These are phyloP conservation scores for Paracyclopina nana DNA, from an alignment of 1,140 invertebrate genomes.

Conservation along the genomic window DNA sequence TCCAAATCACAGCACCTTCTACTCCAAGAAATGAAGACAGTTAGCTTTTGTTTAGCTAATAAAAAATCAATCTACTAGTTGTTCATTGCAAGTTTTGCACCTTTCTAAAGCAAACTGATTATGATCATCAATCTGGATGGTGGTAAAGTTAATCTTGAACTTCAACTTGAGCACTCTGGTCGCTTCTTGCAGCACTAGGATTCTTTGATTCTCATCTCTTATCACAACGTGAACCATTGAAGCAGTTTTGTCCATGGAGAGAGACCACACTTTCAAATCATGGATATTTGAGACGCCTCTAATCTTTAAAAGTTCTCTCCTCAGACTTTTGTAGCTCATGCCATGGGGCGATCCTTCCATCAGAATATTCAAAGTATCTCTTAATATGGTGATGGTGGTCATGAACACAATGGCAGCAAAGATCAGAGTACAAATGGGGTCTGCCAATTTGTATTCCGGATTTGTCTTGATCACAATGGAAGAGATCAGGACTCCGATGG, in stretches of 20 bases:
- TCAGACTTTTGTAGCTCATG: conserved; percentile 30
- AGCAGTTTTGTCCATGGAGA: conserved; percentile 47
- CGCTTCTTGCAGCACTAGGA: neutral
- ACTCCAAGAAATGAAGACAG: too few species aligned
- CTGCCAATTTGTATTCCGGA: conserved; percentile 42
- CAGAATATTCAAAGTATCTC: conserved; percentile 49
- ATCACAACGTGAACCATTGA: conserved; percentile 51
- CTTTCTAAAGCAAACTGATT: too few species aligned
- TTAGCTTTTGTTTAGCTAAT: too few species aligned
- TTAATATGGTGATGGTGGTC: conserved; percentile 51
- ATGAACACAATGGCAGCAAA: conserved; percentile 63
- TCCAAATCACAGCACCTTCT: too few species aligned
- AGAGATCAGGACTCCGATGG: conserved; percentile 37
- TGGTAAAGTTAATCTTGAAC: neutral
- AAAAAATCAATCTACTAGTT: too few species aligned
- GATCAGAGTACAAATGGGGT: conserved; percentile 71
- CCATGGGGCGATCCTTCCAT: conserved; percentile 51
- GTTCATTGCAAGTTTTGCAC: too few species aligned
- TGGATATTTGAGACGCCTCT: conserved; percentile 51
- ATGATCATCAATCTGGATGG: neutral
- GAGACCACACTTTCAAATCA: conserved; percentile 54
- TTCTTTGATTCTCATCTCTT: conserved; percentile 29
- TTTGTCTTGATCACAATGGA: conserved; percentile 34
- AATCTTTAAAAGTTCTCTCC: conserved; percentile 33
- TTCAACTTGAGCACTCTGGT: neutral